Base-by-base conservation (phyloP, 2,888 invertebrate species). In the Torymus auratus region DNA sequence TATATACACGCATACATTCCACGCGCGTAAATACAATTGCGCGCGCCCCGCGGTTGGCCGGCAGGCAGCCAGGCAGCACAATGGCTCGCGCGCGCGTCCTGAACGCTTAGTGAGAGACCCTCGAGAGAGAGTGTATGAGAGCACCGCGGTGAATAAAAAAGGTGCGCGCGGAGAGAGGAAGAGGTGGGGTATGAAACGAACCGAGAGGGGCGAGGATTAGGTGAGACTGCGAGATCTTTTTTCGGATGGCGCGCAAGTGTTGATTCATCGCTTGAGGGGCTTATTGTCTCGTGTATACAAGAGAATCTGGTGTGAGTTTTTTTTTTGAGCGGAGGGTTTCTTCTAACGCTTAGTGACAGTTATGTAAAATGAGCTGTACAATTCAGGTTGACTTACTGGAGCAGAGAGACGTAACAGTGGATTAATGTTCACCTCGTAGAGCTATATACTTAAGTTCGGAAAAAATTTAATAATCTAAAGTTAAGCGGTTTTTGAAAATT, bases 21-120 rank as follows among this genome's bases (percentile, higher is more conserved):
- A n/a, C 55, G 11, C 67, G 20, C 86, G 86, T 86, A 88, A 86
- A 88, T 86, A 87, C 87, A 86, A 88, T 88, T 86, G 83, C 81
- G 75, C 62, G 28, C 28, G 64, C 52, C 83, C 65, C 28, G 28
- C 28, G 28, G 28, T 28, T 4, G 28, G 28, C 28, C 7, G 28
- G 28, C 28, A 28, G 7, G 2, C 28, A 7, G 7, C 28, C 28
- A 7, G 28, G 28, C 28, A 28, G 28, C 84, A 88, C 87, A 88
- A 88, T 86, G 83, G 86, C 83, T 84, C 84, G 84, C 83, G 86
- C 83, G 84, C 84, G 84, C 83, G 85, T 83, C 78, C 83, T 75
- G 83, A 85, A 80, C 84, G 84, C 84, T 84, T 71, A 83, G 3
- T 0, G 73, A 71, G 82, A 61, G 73, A 80, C 72, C 82, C 82